These are phyloP conservation scores for Tryphoninae sp. DNA, from an alignment of 2,888 invertebrate species.

Conservation along the genomic window DNA sequence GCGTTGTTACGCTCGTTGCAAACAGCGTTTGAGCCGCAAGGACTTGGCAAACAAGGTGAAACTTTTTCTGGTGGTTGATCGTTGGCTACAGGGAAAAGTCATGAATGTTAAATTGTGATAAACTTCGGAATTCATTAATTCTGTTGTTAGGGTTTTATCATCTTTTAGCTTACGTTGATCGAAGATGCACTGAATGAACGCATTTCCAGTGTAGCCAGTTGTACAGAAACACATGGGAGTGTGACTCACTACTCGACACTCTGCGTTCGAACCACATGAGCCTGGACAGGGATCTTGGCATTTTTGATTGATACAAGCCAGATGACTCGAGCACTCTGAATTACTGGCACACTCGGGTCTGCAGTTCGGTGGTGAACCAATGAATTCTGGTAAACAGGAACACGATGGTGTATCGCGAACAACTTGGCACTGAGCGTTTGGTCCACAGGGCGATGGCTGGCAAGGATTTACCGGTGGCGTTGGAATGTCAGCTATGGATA, in stretches of 20 bases:
- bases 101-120: background rate
- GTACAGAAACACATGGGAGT: slow-evolving; percentile 79
- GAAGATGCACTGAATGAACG: slow-evolving; percentile 71
- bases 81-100: background rate
- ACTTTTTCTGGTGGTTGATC: slow-evolving; percentile 52
- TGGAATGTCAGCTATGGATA: slow-evolving; percentile 53
- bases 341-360: slow-evolving; percentile 81
- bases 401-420: slow-evolving; percentile 82
- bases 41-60: slow-evolving; percentile 87
- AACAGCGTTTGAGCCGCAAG: slow-evolving; percentile 89
- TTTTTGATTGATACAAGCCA: slow-evolving; percentile 78
- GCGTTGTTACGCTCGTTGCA: slow-evolving; percentile 83
- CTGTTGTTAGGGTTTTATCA: background rate
- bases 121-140: no score
- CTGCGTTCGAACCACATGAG: slow-evolving; percentile 76
- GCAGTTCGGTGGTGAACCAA: slow-evolving; percentile 82
- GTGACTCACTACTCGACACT: slow-evolving; percentile 76
- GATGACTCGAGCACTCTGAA: slow-evolving; percentile 80
- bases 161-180: slow-evolving; percentile 67
- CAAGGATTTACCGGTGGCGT: slow-evolving; percentile 77
- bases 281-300: slow-evolving; percentile 77
- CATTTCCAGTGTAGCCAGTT: slow-evolving; percentile 78
- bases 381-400: slow-evolving; percentile 81
- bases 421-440: slow-evolving; percentile 81
- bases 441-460: slow-evolving; percentile 82